Percentiles rank a stretch among this genome's conserved stretches.
Evolutionary conservation across 92 coral and sea anemone genomes (phyloP).

Genomic region (Paragorgia papillata): DNA sequence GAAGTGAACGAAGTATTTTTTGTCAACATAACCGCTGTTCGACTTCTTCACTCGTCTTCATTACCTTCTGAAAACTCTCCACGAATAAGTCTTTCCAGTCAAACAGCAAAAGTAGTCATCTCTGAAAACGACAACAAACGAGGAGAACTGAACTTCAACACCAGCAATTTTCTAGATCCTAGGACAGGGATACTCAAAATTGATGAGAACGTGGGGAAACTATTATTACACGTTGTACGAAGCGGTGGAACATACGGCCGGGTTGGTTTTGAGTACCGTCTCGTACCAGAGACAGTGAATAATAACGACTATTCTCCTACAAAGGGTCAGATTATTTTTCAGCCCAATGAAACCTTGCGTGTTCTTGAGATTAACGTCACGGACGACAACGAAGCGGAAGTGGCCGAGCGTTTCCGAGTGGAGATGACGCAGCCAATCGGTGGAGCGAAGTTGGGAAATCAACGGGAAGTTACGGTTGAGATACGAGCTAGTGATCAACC

Average conservation of each 20-base stretch:
- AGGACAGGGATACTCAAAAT: slow-evolving; percentile 59
- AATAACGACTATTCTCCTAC: slow-evolving; percentile 64
- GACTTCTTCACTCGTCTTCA: slow-evolving; percentile 60
- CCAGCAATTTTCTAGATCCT: slow-evolving; percentile 53
- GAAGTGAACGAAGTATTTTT: slow-evolving; percentile 67
- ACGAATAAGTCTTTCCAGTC: slow-evolving; percentile 62
- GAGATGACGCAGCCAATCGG: slow-evolving; percentile 78
- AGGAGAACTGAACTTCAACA: slow-evolving; percentile 85
- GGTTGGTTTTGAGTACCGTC: slow-evolving; percentile 76
- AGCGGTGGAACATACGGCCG: slow-evolving; percentile 61
- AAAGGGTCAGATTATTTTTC: slow-evolving; percentile 69
- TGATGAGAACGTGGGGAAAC: slow-evolving; percentile 51
- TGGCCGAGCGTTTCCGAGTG: slow-evolving; percentile 78
- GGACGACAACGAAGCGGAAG: slow-evolving; percentile 74
- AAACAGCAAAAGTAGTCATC: slow-evolving; percentile 77
- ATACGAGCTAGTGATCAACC: slow-evolving; percentile 86
- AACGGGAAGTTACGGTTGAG: slow-evolving; percentile 65
- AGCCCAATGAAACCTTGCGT: slow-evolving; percentile 50
- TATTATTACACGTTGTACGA: slow-evolving; percentile 63
- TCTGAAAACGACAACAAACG: slow-evolving; percentile 67
- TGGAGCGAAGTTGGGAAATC: slow-evolving; percentile 74
- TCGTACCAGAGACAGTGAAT: slow-evolving; percentile 52
- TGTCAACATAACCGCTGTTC: slow-evolving; percentile 79
- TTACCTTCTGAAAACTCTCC: slow-evolving; percentile 69
- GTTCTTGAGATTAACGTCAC: slow-evolving; percentile 60